Evolutionary conservation across 2,797 vertebrate genomes (phyloP).

Genomic region (Eulemur mongoz): DNA sequence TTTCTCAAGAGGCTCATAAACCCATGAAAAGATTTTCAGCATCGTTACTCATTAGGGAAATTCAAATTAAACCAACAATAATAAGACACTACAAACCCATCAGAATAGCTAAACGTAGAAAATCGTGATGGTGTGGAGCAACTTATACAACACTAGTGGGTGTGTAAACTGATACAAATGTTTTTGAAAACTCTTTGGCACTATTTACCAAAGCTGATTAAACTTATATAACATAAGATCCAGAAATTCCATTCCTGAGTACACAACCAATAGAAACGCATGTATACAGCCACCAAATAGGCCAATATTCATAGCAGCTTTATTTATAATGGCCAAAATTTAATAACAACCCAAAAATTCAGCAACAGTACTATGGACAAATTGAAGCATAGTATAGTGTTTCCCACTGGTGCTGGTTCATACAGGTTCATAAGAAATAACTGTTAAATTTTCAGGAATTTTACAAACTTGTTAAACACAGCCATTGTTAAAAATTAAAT

Average conservation of each 20-base stretch:
- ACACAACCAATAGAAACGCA: neutral
- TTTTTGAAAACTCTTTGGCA: neutral
- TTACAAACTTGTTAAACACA: neutral
- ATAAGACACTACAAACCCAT: neutral
- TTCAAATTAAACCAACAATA: neutral
- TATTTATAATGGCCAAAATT: neutral
- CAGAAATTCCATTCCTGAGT: neutral
- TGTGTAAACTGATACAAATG: fast-evolving
- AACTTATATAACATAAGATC: neutral
- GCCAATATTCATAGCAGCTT: neutral
- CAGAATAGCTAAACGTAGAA: neutral
- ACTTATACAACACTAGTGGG: neutral
- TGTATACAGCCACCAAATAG: neutral
- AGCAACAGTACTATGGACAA: neutral
- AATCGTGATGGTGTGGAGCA: neutral
- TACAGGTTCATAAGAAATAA: neutral
- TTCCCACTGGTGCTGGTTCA: neutral
- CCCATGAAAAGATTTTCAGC: neutral
- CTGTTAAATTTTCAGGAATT: neutral
- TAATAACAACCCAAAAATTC: neutral
- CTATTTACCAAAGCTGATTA: neutral
- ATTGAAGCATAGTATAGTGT: neutral
- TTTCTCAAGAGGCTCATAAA: neutral
- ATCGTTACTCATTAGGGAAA: neutral
- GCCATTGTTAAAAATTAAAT: neutral